Base-by-base conservation (phyloP, 2,888 invertebrate species). In the Hoplodrina blanda region DNA sequence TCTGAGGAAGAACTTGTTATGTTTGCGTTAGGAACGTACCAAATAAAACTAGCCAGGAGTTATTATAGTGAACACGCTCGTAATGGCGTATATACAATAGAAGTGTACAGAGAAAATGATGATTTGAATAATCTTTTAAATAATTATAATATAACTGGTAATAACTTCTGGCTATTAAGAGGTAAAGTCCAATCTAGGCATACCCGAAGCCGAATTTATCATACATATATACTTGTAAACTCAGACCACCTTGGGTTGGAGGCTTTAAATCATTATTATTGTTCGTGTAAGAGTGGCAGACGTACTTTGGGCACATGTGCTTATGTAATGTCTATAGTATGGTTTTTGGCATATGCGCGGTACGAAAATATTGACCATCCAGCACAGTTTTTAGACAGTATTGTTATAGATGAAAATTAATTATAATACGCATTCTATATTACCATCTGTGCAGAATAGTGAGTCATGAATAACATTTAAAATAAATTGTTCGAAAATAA, bases 251-350 rank as follows among this genome's bases (percentile, higher is more conserved):
- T 44, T 63, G 44, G 44, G 54, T 63, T 44, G 37, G 44, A 63
- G 41, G 63, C 30, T 63, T 0, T 63, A 37, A 56, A 56, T 60
- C n/a, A 30, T 49, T 49, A 60, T 49, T 60, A 60, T 4, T 46
- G 60, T 49, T 49, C 60, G 3, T 49, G 46, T 49, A 60, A 60
- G n/a, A 49, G 60, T 60, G 46, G 60, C 25, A 60, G 60, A n/a
- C 60, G 60, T 49, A 60, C 54, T 62, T 62, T 54, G 62, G 52
- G 54, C 44, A 37, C 62, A 20, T 62, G 62, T 62, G 53, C 62
- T 17, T 53, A 62, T 53, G 53, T 46, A 55, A 25, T 37, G 37
- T 37, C 37, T 37, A 37, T 37, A 1, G 6, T 37, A 7, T 37
- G 37, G 59, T 44, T 59, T 59, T 59, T 59, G 41, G 59, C 44